Evolutionary conservation across 2,797 vertebrate genomes (phyloP).

Genomic region (Petrocephalus sullivani): DNA sequence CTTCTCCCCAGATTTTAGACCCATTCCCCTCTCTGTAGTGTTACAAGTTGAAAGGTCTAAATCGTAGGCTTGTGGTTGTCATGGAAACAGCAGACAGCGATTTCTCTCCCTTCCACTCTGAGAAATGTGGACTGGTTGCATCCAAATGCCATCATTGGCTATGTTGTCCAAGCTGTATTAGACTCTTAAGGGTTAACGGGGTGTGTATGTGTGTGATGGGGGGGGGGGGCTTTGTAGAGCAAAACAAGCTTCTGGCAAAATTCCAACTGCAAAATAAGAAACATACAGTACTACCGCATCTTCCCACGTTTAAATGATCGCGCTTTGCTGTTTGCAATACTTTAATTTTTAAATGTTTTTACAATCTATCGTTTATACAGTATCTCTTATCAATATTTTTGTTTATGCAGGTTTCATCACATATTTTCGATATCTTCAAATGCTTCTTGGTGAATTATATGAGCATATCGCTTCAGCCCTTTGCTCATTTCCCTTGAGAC

Average conservation of each 20-base stretch:
- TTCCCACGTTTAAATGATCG: not conserved
- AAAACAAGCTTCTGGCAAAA: not conserved
- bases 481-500: not conserved
- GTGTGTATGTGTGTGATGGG: not conserved
- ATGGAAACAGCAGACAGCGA: slow-evolving; percentile 29
- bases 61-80: slow-evolving; percentile 30
- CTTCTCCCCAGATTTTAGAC: not conserved
- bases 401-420: not conserved
- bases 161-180: slow-evolving; percentile 6
- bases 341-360: not conserved
- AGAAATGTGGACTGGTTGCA: slow-evolving; percentile 15
- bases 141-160: slow-evolving; percentile 16
- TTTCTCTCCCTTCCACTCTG: slow-evolving; percentile 18
- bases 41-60: slow-evolving; percentile 25
- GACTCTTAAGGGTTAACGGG: not conserved
- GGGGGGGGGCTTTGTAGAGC: not conserved
- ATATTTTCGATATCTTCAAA: not conserved
- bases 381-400: not conserved
- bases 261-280: not conserved
- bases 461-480: not conserved
- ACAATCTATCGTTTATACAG: not conserved
- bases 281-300: not conserved
- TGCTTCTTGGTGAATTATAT: not conserved
- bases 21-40: not conserved
- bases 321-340: not conserved